Percentiles rank a stretch among this genome's conserved stretches.
Evolutionary conservation across 2,888 invertebrate genomes (phyloP).

Genomic region (Hypomecis atomaria): DNA sequence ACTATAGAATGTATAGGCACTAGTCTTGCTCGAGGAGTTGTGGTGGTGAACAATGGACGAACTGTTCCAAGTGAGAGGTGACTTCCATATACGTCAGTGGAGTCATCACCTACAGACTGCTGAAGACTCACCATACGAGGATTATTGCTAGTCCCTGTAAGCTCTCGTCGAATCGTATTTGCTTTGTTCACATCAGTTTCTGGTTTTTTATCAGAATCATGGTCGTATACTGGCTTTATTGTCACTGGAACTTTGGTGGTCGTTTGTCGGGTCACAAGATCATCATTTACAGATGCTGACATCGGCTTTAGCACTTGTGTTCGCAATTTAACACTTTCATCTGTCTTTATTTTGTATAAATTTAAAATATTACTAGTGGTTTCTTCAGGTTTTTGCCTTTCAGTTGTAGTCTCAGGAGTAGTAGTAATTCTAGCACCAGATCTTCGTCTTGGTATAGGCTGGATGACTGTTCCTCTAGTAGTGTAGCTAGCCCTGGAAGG

Average conservation of each 20-base stretch:
- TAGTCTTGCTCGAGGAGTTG: constrained; percentile 82
- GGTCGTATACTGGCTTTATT: constrained; percentile 83
- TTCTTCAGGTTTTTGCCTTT: constrained; percentile 61
- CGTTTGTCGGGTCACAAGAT: constrained; percentile 71
- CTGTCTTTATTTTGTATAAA: constrained; percentile 67
- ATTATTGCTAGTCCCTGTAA: constrained; percentile 83
- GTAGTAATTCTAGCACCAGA: constrained; percentile 68
- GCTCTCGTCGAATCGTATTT: constrained; percentile 86
- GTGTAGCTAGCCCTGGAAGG: constrained; percentile 83
- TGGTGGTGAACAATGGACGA: constrained; percentile 88
- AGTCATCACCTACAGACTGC: constrained; percentile 87
- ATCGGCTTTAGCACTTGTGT: constrained; percentile 72
- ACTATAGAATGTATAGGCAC: constrained; percentile 80
- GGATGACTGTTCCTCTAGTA: constrained; percentile 86
- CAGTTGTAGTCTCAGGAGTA: constrained; percentile 59
- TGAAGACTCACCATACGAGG: constrained; percentile 84
- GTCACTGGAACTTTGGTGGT: constrained; percentile 70
- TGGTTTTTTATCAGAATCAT: constrained; percentile 73
- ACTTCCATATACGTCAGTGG: constrained; percentile 88
- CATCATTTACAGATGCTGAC: constrained; percentile 64
- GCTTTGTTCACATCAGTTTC: constrained; percentile 72
- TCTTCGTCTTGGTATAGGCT: constrained; percentile 86
- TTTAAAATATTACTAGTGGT: constrained; percentile 68
- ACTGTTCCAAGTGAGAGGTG: constrained; percentile 86
- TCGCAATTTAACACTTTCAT: constrained; percentile 61